Evolutionary conservation across 2,113 vertebrate genomes (phyloP), one percentile per base, ranked within the genome.

Genomic region (Astur gentilis): DNA sequence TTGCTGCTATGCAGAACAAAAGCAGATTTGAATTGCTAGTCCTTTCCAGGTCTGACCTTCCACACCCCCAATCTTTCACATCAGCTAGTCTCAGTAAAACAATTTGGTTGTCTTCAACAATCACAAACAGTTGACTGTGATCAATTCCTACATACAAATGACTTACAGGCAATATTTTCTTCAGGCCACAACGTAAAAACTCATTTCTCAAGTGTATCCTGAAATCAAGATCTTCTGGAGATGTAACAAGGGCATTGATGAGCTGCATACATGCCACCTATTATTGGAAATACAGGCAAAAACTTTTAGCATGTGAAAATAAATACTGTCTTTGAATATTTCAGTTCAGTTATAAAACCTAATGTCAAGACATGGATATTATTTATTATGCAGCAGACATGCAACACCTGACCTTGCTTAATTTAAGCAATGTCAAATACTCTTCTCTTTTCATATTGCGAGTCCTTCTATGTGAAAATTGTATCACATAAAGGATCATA

Each of bases 171-270:
- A 99, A 82, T 95, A 99, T 99, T 96, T 98, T 98, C 97, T 99
- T 99, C 79, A 99, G 97, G 83, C 99, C 99, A 79, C 99, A 99
- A 95, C 99, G 98, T 44, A 99, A 97, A 87, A 99, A 99, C 97
- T 99, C 99, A 58, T 99, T 99, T 92, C 99, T 98, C 96, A 99
- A 98, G 98, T 99, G 99, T 98, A 99, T 99, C 98, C 99, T 98
- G 98, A 99, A 99, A 98, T 99, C 99, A 78, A 99, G 98, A 42
- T 99, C 99, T 11, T 99, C 99, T 15, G 99, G 99, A 57, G 98
- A 99, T 16, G 99, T 99, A 72, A 99, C 99, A 83, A 99, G 97
- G 40, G 99, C 99, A 40, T 99, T 99, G 98, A 99, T 99, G 97
- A 99, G 98, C 97, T 99, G 99, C 99, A 99, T 99, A 80, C 99